phyloP scores from a whole-genome alignment of 2,797 vertebrate species.

The Melanotaenia trifasciata region DNA sequence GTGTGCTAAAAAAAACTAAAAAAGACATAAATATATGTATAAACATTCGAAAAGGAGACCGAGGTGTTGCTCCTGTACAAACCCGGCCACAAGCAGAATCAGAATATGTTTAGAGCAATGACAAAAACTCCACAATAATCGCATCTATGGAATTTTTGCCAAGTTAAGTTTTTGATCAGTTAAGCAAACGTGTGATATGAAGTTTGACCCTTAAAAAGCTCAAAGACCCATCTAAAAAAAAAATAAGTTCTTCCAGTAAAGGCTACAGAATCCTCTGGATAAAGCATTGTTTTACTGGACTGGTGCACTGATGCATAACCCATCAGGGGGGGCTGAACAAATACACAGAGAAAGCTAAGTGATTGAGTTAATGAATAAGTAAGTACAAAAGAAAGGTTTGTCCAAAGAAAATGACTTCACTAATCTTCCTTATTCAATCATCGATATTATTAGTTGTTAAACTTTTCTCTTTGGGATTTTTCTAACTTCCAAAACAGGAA shows the following conservation, averaged over 20 bases:
- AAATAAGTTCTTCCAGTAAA: slow-evolving; percentile 25
- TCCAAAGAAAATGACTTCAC: slow-evolving; percentile 6
- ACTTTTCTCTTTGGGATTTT: background rate
- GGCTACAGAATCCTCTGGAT: slow-evolving; percentile 31
- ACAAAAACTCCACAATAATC: slow-evolving; percentile 25
- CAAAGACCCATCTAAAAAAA: background rate
- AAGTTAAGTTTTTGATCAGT: slow-evolving; percentile 21
- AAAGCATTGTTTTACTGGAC: slow-evolving; percentile 39
- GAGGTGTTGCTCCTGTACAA: background rate
- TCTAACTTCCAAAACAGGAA: slow-evolving; percentile 4
- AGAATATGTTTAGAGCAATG: background rate
- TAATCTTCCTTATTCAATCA: slow-evolving; percentile 10
- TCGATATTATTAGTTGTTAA: background rate
- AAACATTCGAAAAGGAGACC: background rate
- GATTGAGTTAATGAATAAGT: slow-evolving; percentile 18
- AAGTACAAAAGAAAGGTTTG: background rate
- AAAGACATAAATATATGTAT: background rate
- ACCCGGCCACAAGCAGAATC: background rate
- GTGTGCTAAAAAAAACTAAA: background rate
- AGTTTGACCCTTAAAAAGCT: slow-evolving; percentile 2
- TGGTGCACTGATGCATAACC: slow-evolving; percentile 31
- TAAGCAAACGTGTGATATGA: slow-evolving; percentile 26
- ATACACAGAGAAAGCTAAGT: slow-evolving; percentile 42
- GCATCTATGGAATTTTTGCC: slow-evolving; percentile 13
- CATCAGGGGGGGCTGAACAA: slow-evolving; percentile 37